Conservation (phyloP, 2,797 vertebrate genomes). For the Tamandua tetradactyla region DNA sequence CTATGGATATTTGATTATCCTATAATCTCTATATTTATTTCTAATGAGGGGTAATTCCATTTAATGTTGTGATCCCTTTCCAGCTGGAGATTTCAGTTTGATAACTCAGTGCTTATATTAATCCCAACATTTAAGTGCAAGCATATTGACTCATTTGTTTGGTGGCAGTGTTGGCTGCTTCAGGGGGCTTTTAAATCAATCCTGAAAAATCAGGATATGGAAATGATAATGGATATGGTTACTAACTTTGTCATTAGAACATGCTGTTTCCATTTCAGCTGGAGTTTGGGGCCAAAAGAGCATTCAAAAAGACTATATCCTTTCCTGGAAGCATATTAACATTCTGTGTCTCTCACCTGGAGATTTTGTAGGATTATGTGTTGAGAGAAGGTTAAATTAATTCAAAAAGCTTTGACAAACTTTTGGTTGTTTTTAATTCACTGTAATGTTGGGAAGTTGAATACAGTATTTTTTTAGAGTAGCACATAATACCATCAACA, state of each 20-base stretch:
- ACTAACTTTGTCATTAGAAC: constrained; percentile 57
- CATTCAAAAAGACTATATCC: not conserved
- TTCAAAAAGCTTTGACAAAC: constrained; percentile 50
- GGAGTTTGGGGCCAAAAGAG: not conserved
- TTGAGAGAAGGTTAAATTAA: constrained; percentile 61
- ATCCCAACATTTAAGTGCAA: constrained; percentile 62
- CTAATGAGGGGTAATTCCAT: constrained; percentile 65
- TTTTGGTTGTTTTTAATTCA: constrained; percentile 70
- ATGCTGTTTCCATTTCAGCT: constrained; percentile 53
- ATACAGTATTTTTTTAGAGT: constrained; percentile 80
- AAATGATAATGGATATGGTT: constrained; percentile 57
- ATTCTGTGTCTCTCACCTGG: constrained; percentile 21
- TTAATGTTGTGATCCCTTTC: constrained; percentile 42
- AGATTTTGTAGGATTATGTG: constrained; percentile 27
- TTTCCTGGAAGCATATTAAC: constrained; percentile 55
- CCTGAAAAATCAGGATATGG: constrained; percentile 53
- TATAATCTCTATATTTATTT: constrained; percentile 61
- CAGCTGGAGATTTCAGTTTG: constrained; percentile 53
- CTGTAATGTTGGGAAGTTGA: constrained; percentile 81
- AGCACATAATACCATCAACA: constrained; percentile 81
- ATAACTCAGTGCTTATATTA: constrained; percentile 55
- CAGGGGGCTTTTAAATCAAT: constrained; percentile 59
- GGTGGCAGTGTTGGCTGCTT: not conserved
- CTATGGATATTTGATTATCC: constrained; percentile 28
- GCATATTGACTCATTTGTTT: constrained; percentile 38